Base-by-base conservation (phyloP, 2,888 invertebrate genomes). In the Tolmerus cingulatus region DNA sequence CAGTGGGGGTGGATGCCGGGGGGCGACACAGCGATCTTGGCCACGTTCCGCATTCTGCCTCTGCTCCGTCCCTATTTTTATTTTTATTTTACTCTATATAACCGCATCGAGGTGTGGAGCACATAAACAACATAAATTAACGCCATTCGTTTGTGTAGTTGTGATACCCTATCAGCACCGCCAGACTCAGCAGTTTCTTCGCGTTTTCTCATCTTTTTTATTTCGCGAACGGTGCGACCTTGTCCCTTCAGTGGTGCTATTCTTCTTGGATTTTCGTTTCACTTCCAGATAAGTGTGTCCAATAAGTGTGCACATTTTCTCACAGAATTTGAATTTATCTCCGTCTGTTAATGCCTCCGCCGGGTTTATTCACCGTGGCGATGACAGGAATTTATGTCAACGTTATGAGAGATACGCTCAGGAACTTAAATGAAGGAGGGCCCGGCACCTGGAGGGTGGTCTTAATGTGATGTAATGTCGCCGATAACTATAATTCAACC, bases 81-180 rank as follows among this genome's bases (percentile, higher is more conserved):
- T 34, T 34, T 34, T 34, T 34, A 34, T 34, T 34, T 34, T 87
- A 88, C 87, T 88, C 88, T 87, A 87, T 87, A 88, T 88, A 87
- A 88, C 88, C 87, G 46, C 87, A 88, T 14, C 74, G 87, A 85
- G 86, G 88, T 88, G 85, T 77, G 74, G 76, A 87, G 85, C 87
- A 84, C 84, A 88, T 88, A 88, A 88, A 87, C 87, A 88, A 88
- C 87, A 88, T 88, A 88, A 88, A 88, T 88, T 88, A 88, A 86
- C 57, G 84, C 84, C 14, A 74, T 74, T 57, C 66, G 84, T 66
- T 66, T 34, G 84, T 84, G 84, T 84, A 84, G 84, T 84, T 84
- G 84, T 84, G 74, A 43, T 84, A 84, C 51, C 46, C 86, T 86
- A 74, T 86, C 86, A 76, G 76, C 51, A 51, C 27, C 74, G 16